Evolutionary conservation across 2,113 vertebrate species (phyloP), one percentile per base, ranked within the genome.

Genomic region (Athene noctua): DNA sequence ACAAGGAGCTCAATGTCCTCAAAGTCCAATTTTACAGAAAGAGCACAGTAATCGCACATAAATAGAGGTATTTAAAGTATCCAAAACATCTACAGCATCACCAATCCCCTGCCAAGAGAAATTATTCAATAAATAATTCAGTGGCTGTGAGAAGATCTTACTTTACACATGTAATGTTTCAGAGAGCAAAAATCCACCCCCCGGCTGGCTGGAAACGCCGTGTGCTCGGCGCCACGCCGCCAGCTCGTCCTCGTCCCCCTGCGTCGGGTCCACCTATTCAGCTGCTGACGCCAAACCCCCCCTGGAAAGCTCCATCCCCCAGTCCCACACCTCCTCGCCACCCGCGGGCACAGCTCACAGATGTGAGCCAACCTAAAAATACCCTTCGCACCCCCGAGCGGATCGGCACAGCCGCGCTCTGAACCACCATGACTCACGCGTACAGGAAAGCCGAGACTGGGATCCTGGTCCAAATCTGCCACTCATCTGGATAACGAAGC

Each of bases 61-160:
- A 96, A 94, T 40, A 88, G 86, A 77, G 44, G 88, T 90, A 92
- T 94, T 97, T 95, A 88, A 93, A 92, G 85, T 36, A 92, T 86
- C 81, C 58, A n/a, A 93, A 94, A 62, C 81, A 93, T 47, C 93
- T 65, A 61, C 74, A 55, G 65, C 66, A 22, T 40, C n/a, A 75
- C 38, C 14, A 7, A 72, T 22, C 44, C 30, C 40, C 72, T 62
- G 92, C 91, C 86, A 88, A 80, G 49, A 78, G 63, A 90, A 77
- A 90, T 74, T 38, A 88, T 67, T 27, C 72, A 59, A 92, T 95
- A 83, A 95, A 96, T 90, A 83, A 96, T 96, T 95, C 92, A 93
- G 61, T 32, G 32, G 58, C 46, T 78, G 58, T 4, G 23, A 9
- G 1, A 47, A 91, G 44, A 84, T 72, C 51, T 96, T 81, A 15